Conservation (phyloP, 2,113 vertebrate species). For the Micromys minutus region DNA sequence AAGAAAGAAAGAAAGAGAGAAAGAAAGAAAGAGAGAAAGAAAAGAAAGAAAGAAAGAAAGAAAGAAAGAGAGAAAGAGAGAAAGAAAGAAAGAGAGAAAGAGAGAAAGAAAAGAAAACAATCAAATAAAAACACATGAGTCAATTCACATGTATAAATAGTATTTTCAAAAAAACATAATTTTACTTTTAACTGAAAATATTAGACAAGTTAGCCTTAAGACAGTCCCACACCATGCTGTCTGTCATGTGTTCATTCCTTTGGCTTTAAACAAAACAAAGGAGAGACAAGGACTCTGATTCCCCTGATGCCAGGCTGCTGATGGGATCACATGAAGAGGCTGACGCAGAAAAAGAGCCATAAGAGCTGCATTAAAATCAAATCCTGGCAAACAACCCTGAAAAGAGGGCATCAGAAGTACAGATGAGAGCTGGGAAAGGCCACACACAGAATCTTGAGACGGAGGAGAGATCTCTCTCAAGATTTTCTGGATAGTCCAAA, state of each 20-base stretch:
- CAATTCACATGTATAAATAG: background rate
- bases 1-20: background rate
- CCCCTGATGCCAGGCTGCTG: background rate
- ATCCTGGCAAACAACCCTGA: background rate
- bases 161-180: conserved; percentile 36
- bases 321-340: background rate
- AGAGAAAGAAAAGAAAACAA: background rate
- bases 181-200: conserved; percentile 37
- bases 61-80: background rate
- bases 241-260: conserved; percentile 18
- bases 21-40: background rate
- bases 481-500: background rate
- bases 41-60: too few species aligned
- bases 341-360: background rate
- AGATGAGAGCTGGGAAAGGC: background rate
- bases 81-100: background rate
- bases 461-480: background rate
- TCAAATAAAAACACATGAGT: background rate
- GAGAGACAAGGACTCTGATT: background rate
- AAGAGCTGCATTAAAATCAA: conserved; percentile 36
- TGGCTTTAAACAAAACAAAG: background rate
- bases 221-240: background rate
- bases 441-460: background rate
- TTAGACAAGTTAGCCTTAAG: conserved; percentile 20
- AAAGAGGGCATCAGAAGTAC: conserved; percentile 2